Conservation (phyloP, 1,140 invertebrate genomes). For the Drosophila parvula region DNA sequence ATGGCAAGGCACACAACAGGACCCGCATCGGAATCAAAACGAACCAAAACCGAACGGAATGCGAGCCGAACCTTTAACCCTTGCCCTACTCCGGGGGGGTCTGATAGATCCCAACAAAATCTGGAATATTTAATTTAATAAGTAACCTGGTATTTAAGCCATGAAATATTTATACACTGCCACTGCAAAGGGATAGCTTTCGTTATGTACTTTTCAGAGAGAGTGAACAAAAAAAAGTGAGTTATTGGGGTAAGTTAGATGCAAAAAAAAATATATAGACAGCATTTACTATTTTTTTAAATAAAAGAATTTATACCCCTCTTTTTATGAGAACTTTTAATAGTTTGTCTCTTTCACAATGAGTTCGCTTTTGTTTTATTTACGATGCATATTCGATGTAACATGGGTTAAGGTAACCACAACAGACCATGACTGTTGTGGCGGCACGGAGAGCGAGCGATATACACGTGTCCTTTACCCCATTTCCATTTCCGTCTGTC, state of each 20-base stretch:
- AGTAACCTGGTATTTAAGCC: background rate
- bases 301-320: background rate
- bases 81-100: background rate
- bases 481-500: conserved; percentile 50
- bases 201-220: background rate
- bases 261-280: too few species aligned
- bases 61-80: conserved; percentile 23
- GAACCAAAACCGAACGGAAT: conserved; percentile 20
- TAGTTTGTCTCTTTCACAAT: background rate
- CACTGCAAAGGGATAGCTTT: too few species aligned
- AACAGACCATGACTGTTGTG: conserved; percentile 33
- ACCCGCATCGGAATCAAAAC: conserved; percentile 22
- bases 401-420: conserved; percentile 31
- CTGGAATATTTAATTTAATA: conserved; percentile 17
- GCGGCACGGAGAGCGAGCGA: conserved; percentile 13
- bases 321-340: background rate
- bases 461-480: conserved; percentile 48
- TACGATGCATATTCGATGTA: background rate
- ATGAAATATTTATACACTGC: conserved; percentile 1
- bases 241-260: too few species aligned
- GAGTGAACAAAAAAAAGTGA: too few species aligned
- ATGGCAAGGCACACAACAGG: background rate
- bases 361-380: background rate
- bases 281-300: background rate
- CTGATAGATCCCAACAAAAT: background rate